These are phyloP conservation scores for Acanthosepion lycidas DNA, from an alignment of 2,888 invertebrate species.

Conservation along the genomic window DNA sequence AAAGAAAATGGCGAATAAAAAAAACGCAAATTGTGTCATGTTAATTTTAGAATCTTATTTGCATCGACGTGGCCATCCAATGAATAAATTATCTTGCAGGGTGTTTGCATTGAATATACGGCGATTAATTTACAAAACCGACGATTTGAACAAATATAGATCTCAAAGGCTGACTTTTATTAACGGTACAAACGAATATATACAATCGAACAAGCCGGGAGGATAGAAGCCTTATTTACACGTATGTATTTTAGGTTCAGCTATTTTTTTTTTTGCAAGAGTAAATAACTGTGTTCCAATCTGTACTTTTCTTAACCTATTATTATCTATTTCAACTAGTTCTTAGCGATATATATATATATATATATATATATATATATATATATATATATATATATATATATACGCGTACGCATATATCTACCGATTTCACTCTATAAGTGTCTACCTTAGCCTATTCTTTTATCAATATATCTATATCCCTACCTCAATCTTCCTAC, in stretches of 20 bases:
- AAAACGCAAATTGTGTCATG: background rate
- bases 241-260: background rate
- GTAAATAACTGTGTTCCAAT: background rate
- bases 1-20: background rate
- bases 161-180: background rate
- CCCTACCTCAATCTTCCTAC: no score
- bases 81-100: background rate
- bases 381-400: background rate
- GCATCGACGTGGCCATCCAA: slow-evolving; percentile 11
- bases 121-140: slow-evolving; percentile 33
- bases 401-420: no score
- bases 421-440: no score
- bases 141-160: background rate
- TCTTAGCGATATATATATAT: no score
- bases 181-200: background rate
- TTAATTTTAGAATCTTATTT: slow-evolving; percentile 33
- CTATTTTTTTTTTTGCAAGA: background rate
- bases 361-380: background rate
- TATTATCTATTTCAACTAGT: background rate
- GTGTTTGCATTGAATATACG: slow-evolving; percentile 1
- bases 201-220: background rate
- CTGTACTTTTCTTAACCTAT: background rate
- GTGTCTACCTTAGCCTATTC: no score
- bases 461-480: no score
- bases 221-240: background rate